These are phyloP conservation scores for Harpagifer antarcticus DNA, from an alignment of 2,797 vertebrate species.

Conservation along the genomic window DNA sequence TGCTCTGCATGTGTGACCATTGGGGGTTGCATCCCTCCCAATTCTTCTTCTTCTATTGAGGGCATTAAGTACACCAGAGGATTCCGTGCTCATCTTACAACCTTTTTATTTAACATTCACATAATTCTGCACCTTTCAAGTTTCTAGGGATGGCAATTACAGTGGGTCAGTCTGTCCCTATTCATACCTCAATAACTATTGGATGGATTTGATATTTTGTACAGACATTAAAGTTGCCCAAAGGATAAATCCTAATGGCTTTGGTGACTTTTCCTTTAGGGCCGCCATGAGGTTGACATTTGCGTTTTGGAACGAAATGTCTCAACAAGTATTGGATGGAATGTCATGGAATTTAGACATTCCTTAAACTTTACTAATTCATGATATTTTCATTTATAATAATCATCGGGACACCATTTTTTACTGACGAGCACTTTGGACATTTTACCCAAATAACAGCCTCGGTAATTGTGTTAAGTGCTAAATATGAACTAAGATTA, in stretches of 20 bases:
- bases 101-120: not conserved
- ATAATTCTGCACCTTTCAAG: not conserved
- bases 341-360: not conserved
- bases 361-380: not conserved
- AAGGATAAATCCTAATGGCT: not conserved
- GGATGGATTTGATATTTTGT: not conserved
- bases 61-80: not conserved
- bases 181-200: not conserved
- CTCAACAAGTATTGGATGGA: not conserved
- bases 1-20: too few species aligned
- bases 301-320: slow-evolving; percentile 4
- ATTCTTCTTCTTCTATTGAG: not conserved
- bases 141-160: not conserved
- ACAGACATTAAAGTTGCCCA: not conserved
- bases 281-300: not conserved
- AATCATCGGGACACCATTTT: not conserved
- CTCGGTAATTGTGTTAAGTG: not conserved
- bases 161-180: too few species aligned
- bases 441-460: not conserved
- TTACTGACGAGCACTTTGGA: not conserved
- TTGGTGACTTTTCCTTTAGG: slow-evolving; percentile 5
- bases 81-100: not conserved
- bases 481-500: not conserved
- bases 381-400: not conserved
- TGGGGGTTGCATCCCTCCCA: too few species aligned